Percentiles rank a stretch among this genome's conserved stretches.
These are phyloP conservation scores for Solea solea DNA, from an alignment of 2,113 vertebrate species.

Conservation along the genomic window DNA sequence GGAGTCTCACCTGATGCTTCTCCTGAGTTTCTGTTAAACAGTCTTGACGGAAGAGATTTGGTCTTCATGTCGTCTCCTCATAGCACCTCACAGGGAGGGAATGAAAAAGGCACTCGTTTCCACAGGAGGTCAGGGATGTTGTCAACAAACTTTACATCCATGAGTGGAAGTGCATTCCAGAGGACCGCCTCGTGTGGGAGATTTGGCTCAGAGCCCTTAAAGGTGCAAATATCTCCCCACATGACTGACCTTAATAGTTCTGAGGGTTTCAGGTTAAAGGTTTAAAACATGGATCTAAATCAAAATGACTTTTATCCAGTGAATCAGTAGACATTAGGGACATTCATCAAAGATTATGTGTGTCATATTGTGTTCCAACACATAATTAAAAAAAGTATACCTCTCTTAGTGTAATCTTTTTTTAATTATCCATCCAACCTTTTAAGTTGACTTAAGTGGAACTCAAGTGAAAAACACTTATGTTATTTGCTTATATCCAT, in stretches of 20 bases:
- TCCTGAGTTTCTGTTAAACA: conserved; percentile 47
- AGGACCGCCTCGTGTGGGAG: conserved; percentile 40
- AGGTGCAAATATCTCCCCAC: conserved; percentile 59
- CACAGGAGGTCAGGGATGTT: conserved; percentile 47
- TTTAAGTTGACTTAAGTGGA: no score
- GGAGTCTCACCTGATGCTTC: conserved; percentile 15
- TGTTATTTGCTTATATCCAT: background rate
- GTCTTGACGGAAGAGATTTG: conserved; percentile 48
- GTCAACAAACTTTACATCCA: conserved; percentile 61
- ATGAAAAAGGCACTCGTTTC: conserved; percentile 5
- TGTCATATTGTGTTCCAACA: background rate
- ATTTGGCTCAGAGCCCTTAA: conserved; percentile 68
- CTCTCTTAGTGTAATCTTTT: no score
- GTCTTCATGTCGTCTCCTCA: conserved; percentile 67
- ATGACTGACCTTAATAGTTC: conserved; percentile 20
- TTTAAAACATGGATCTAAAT: conserved; percentile 13
- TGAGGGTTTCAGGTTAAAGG: background rate
- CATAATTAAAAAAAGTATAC: background rate
- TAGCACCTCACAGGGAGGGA: conserved; percentile 18
- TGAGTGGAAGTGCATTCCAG: conserved; percentile 67
- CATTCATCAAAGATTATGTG: background rate
- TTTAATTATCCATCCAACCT: no score
- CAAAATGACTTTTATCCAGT: conserved; percentile 9
- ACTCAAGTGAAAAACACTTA: no score
- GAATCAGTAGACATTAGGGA: background rate